Base-by-base conservation (phyloP, 2,888 invertebrate species). In the Lapara coniferarum region DNA sequence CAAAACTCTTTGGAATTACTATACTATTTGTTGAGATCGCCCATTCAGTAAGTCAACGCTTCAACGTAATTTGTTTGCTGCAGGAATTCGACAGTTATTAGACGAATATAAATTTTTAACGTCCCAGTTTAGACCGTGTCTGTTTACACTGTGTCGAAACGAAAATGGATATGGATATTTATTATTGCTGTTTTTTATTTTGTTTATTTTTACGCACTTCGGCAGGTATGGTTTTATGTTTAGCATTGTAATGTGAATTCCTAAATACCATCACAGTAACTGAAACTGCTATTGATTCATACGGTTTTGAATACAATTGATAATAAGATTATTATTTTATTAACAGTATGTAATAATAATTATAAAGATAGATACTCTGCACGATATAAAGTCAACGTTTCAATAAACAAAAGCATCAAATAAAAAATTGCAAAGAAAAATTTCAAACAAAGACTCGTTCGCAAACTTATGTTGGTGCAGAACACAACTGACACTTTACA, bases 1-100 rank as follows among this genome's bases (percentile, higher is more conserved):
- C 93, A 93, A 93, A 92, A 92, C 91, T 91, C 89, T 89, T 90
- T 78, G 92, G 92, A 92, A 93, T 93, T 90, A 91, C 91, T 89
- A 87, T 75, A 88, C 91, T 90, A 92, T 92, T 92, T 91, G 91
- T 91, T 89, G 78, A 85, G 78, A 81, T 81, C 87, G 85, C 82
- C 89, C 93, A 93, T 93, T 93, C 93, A 93, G 91, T 91, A 92
- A 89, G 88, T 92, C 92, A 91, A 85, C 90, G 85, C 84, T 79
- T 81, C 83, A 75, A 77, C 77, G 84, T 89, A 87, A 91, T 91
- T 89, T 89, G 88, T 90, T 71, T 88, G 81, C 85, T 73, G 78
- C 77, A 82, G 84, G 88, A 85, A 90, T 90, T 88, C 82, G 87
- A 89, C 87, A 85, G 87, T 87, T 90, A 90, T 89, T 87, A 89